Base-by-base conservation (phyloP, 2,113 vertebrate species). In the Euleptes europaea region DNA sequence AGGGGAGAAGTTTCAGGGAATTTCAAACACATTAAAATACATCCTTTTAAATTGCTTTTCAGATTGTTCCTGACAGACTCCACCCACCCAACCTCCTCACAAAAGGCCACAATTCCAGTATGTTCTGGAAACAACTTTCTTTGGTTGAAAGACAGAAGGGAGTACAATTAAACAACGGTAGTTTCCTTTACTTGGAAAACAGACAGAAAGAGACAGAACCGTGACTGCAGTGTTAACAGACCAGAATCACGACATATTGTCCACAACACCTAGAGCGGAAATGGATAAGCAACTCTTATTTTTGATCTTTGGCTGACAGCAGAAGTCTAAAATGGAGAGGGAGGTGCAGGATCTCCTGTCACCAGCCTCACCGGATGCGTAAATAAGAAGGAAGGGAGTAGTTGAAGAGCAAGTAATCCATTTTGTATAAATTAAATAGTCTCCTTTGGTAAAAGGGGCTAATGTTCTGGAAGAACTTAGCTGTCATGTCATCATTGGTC, bases 401-500 rank as follows among this genome's bases (percentile, higher is more conserved):
- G 93, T 99, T 99, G 88, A 99, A 99, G 77, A 99, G 97, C 90
- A 98, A 95, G 88, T 98, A 99, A 95, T 99, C 99, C 98, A 99
- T 98, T 89, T 96, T 97, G 90, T 98, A 99, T 86, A 99, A 97
- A 93, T 98, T 98, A 89, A 97, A 99, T 60, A 98, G 97, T 92
- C 97, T 98, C 84, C 96, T 97, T 96, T 98, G 98, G 94, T 99
- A 99, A 84, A 98, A 98, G 21, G 97, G 97, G 90, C 96, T 98
- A 94, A 99, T 97, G 91, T 97, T 96, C 66, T 94, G 95, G 92
- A 99, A 99, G 95, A 98, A 98, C 88, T 93, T 96, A 2, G 96
- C 97, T 0, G 98, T 97, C 94, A 97, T 98, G 87, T 96, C 95
- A 0, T 96, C 97, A 0, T 96, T 97, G 0, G 98, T 98, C 93